Percentiles rank a stretch among this genome's conserved stretches.
These are phyloP conservation scores for Pseudomyrmex concolor DNA, from an alignment of 1,140 invertebrate genomes.

Conservation along the genomic window DNA sequence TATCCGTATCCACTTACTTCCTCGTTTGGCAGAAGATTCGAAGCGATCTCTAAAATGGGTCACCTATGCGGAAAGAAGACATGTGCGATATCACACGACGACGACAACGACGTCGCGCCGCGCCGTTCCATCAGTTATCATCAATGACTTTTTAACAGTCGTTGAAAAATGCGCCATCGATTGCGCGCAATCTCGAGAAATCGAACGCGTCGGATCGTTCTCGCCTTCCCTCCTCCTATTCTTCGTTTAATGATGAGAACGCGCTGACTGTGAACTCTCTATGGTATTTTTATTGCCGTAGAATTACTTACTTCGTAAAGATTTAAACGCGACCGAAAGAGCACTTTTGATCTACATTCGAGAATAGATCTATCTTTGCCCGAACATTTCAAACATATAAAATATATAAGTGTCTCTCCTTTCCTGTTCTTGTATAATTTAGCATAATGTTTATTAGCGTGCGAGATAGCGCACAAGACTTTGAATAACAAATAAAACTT, in stretches of 20 bases:
- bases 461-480: neutral
- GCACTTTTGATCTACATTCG: constrained; percentile 5
- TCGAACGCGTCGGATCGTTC: neutral
- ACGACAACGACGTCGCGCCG: neutral
- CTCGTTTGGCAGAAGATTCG: constrained; percentile 74
- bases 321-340: neutral
- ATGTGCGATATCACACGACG: constrained; percentile 41
- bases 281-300: constrained; percentile 9
- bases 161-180: neutral
- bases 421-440: neutral
- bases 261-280: constrained; percentile 1
- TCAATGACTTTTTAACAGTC: constrained; percentile 33
- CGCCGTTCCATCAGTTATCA: constrained; percentile 42
- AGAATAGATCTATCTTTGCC: neutral
- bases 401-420: too few relatives aligned
- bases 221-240: too few relatives aligned
- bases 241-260: neutral
- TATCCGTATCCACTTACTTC: constrained; percentile 76
- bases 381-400: neutral
- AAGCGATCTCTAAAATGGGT: constrained; percentile 67
- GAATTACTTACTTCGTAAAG: neutral
- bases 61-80: constrained; percentile 49
- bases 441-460: too few relatives aligned
- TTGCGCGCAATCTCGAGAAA: neutral
- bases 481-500: constrained; percentile 42